A percentile compares a stretch with the other conserved stretches of the same genome.
These are phyloP conservation scores for Merodon equestris DNA, from an alignment of 2,888 invertebrate genomes.

Conservation along the genomic window DNA sequence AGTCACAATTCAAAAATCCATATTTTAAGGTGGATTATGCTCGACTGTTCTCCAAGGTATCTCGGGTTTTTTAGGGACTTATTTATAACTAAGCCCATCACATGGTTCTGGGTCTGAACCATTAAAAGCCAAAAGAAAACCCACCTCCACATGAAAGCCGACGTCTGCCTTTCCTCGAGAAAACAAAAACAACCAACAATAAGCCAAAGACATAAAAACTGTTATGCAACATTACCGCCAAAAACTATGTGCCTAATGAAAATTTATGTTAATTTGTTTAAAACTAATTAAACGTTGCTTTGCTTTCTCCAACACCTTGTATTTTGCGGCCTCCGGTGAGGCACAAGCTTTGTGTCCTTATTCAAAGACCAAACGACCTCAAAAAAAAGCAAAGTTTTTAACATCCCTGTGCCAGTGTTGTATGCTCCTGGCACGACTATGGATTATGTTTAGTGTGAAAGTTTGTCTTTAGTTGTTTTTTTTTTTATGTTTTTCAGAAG, in stretches of 20 bases:
- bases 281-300: conserved; percentile 76
- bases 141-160: too few relatives aligned
- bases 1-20: too few relatives aligned
- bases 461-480: conserved; percentile 45
- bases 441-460: conserved; percentile 61
- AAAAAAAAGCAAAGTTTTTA: conserved; percentile 23
- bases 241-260: conserved; percentile 26
- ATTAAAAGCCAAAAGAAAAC: too few relatives aligned
- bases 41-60: too few relatives aligned
- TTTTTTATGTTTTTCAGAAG: conserved; percentile 22
- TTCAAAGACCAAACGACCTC: conserved; percentile 10
- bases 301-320: conserved; percentile 23
- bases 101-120: too few relatives aligned
- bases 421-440: conserved; percentile 38
- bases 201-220: not conserved
- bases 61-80: too few relatives aligned
- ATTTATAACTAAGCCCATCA: too few relatives aligned
- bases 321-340: conserved; percentile 5
- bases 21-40: too few relatives aligned
- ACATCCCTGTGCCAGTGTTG: conserved; percentile 28
- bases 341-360: conserved; percentile 9
- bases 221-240: conserved; percentile 9
- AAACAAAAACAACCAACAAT: too few relatives aligned
- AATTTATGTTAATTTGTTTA: conserved; percentile 76
- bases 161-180: too few relatives aligned